Conservation (phyloP, 2,797 vertebrate species). For the Malacoraja senta region DNA sequence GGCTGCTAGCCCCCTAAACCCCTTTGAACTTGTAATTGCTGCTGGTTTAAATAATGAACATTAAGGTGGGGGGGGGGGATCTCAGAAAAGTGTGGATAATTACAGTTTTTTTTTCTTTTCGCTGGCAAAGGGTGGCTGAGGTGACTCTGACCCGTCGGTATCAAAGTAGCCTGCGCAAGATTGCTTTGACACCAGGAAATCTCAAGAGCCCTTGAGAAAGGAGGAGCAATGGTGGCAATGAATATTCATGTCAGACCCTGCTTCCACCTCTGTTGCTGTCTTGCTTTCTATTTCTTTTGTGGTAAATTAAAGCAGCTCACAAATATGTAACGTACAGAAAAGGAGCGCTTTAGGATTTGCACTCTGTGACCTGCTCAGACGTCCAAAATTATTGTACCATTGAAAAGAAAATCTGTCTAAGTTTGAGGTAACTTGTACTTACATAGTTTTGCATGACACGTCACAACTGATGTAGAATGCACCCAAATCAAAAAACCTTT, state of each 20-base stretch:
- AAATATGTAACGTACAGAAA: slow-evolving; percentile 40
- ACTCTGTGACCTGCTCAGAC: not conserved
- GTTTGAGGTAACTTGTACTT: not conserved
- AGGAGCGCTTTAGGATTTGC: slow-evolving; percentile 43
- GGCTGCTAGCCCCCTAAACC: slow-evolving; percentile 94
- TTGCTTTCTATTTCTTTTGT: slow-evolving; percentile 66
- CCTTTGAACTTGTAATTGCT: slow-evolving; percentile 99
- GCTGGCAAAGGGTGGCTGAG: slow-evolving; percentile 56
- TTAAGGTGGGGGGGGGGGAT: slow-evolving; percentile 75
- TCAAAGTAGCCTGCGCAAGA: slow-evolving; percentile 63
- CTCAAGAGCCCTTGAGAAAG: slow-evolving; percentile 66
- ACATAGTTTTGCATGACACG: not conserved
- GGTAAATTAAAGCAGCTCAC: slow-evolving; percentile 47
- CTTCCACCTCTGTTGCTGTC: slow-evolving; percentile 77
- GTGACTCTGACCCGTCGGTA: slow-evolving; percentile 62
- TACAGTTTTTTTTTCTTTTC: slow-evolving; percentile 64
- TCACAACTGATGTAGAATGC: not conserved
- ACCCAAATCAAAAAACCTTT: slow-evolving; percentile 16
- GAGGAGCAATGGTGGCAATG: slow-evolving; percentile 69
- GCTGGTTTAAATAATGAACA: slow-evolving; percentile 98
- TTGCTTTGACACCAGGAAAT: slow-evolving; percentile 63
- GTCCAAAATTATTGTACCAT: not conserved
- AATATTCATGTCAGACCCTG: slow-evolving; percentile 75
- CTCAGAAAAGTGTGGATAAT: slow-evolving; percentile 93
- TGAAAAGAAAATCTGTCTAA: not conserved